Evolutionary conservation across 23 tunicate genomes (phyloP).

Genomic region (Styela clava): DNA sequence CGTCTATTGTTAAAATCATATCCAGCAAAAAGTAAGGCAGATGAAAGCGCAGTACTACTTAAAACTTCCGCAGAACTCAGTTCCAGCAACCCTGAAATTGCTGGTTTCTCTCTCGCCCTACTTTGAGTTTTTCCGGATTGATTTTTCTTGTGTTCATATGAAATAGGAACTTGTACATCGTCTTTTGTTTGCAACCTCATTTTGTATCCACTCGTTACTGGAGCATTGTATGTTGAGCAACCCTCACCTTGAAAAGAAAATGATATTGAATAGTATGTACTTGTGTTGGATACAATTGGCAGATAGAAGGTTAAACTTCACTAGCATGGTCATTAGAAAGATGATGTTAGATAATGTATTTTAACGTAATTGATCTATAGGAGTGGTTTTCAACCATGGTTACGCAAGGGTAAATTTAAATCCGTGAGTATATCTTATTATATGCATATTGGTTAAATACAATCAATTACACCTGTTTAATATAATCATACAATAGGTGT

Average conservation of each 20-base stretch:
- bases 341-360: too few relatives aligned
- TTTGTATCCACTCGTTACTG: neutral
- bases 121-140: neutral
- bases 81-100: conserved; percentile 20
- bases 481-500: too few relatives aligned
- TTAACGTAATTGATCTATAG: too few relatives aligned
- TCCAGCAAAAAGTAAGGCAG: conserved; percentile 40
- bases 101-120: conserved; percentile 44
- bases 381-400: too few relatives aligned
- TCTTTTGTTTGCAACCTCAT: conserved; percentile 12
- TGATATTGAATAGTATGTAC: too few relatives aligned
- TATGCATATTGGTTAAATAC: too few relatives aligned
- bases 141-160: neutral
- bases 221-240: neutral
- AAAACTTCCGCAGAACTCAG: conserved; percentile 42
- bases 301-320: too few relatives aligned
- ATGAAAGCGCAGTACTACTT: conserved; percentile 37
- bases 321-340: too few relatives aligned
- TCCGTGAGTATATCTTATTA: too few relatives aligned
- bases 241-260: neutral
- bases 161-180: neutral
- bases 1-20: neutral
- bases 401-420: too few relatives aligned
- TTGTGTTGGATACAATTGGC: too few relatives aligned
- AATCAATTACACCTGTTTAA: too few relatives aligned